Evolutionary conservation across 2,797 vertebrate species (phyloP).

Genomic region (Margarornis squamiger): DNA sequence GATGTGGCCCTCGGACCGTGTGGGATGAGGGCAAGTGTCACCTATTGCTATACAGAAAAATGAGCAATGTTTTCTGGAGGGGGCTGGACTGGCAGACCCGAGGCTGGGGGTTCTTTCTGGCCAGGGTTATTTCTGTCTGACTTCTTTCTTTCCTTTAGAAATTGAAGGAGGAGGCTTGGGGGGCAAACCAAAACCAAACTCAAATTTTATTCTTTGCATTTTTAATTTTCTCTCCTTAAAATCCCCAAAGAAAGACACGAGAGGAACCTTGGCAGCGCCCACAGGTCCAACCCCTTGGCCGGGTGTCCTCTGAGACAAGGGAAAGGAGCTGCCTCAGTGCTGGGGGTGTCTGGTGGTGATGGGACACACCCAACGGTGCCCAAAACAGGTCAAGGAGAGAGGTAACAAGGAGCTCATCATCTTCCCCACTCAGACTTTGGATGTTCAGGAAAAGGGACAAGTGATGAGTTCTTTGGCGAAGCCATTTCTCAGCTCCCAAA

Average conservation of each 20-base stretch:
- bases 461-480: neutral
- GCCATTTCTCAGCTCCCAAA: neutral
- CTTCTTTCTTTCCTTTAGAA: neutral
- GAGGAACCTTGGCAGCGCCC: neutral
- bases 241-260: fast-evolving
- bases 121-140: neutral
- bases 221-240: neutral
- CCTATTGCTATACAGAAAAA: constrained; percentile 51
- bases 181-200: neutral
- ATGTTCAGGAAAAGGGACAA: fast-evolving
- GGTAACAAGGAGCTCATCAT: fast-evolving
- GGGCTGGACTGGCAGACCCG: neutral
- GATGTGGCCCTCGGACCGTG: neutral
- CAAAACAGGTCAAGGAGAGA: fast-evolving
- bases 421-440: neutral
- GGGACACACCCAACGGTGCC: neutral
- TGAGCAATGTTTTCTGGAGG: neutral
- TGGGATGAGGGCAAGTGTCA: fast-evolving
- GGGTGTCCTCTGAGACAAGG: constrained; percentile 37
- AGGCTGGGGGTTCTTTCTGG: neutral
- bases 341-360: fast-evolving
- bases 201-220: neutral
- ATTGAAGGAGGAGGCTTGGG: neutral
- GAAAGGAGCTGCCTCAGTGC: neutral
- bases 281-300: neutral